phyloP scores from a whole-genome alignment of 1,140 invertebrate species.

The Scylla paramamosain region DNA sequence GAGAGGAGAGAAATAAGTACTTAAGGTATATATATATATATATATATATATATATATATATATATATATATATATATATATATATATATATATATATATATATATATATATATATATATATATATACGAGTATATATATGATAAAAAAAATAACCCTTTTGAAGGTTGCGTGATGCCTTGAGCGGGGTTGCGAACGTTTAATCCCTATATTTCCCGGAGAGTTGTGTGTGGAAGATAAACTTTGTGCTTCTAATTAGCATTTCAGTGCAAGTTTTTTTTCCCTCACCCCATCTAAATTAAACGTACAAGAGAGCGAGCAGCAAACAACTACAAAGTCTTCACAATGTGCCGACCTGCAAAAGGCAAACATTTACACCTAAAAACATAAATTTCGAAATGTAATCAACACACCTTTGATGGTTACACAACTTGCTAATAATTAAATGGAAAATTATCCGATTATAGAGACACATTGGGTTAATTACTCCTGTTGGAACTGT shows the following conservation, averaged over 20 bases:
- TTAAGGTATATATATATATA: background rate
- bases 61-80: constrained; percentile 35
- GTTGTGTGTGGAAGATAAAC: background rate
- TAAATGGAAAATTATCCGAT: background rate
- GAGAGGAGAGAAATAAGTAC: too few species aligned
- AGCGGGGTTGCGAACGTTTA: background rate
- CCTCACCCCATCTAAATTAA: background rate
- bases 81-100: constrained; percentile 38
- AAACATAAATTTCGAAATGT: background rate
- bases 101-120: constrained; percentile 38
- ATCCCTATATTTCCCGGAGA: background rate
- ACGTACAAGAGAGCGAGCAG: background rate
- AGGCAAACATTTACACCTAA: background rate
- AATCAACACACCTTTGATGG: background rate
- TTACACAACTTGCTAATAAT: background rate
- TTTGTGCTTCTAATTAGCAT: background rate
- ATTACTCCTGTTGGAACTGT: background rate
- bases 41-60: constrained; percentile 38
- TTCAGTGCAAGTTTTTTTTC: background rate
- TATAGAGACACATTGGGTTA: background rate
- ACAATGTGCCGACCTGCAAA: background rate
- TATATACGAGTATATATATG: background rate
- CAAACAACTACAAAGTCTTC: background rate
- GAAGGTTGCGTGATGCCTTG: background rate
- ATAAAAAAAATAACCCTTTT: too few species aligned